Evolutionary conservation across 2,888 invertebrate species (phyloP).

Genomic region (Drosophila anomelani): DNA sequence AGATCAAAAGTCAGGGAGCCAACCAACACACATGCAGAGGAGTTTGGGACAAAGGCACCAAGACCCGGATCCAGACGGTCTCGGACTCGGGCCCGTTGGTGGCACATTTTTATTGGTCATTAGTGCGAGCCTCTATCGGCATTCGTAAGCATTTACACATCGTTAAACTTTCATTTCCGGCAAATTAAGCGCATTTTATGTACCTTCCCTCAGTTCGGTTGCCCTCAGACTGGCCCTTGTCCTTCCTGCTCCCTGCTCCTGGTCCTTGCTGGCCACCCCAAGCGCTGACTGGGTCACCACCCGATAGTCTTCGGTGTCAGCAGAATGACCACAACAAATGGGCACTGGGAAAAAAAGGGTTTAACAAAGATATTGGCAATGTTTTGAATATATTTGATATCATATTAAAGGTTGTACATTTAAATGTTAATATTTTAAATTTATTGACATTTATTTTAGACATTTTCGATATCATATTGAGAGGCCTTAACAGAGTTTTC

Average conservation of each 20-base stretch:
- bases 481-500: too few species aligned
- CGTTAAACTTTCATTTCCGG: slow-evolving; percentile 80
- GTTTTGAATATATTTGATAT: too few species aligned
- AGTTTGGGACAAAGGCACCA: slow-evolving; percentile 8
- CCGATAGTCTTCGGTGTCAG: slow-evolving; percentile 67
- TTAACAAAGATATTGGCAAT: neutral
- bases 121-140: slow-evolving; percentile 75
- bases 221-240: slow-evolving; percentile 12
- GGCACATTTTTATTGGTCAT: slow-evolving; percentile 79
- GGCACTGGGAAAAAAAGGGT: neutral
- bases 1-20: slow-evolving; percentile 66
- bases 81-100: slow-evolving; percentile 38
- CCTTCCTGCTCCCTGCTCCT: neutral
- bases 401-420: too few species aligned
- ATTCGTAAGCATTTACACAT: slow-evolving; percentile 81
- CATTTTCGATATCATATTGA: neutral
- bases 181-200: slow-evolving; percentile 79
- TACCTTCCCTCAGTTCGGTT: slow-evolving; percentile 39
- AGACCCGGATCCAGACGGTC: neutral
- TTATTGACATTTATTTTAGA: neutral
- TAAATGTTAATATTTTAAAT: too few species aligned
- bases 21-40: slow-evolving; percentile 19
- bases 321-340: slow-evolving; percentile 59
- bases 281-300: slow-evolving; percentile 39
- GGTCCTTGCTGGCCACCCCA: neutral